A percentile compares a stretch with the other conserved stretches of the same genome.
Evolutionary conservation across 2,888 invertebrate genomes (phyloP).

Genomic region (Harmothoe impar): DNA sequence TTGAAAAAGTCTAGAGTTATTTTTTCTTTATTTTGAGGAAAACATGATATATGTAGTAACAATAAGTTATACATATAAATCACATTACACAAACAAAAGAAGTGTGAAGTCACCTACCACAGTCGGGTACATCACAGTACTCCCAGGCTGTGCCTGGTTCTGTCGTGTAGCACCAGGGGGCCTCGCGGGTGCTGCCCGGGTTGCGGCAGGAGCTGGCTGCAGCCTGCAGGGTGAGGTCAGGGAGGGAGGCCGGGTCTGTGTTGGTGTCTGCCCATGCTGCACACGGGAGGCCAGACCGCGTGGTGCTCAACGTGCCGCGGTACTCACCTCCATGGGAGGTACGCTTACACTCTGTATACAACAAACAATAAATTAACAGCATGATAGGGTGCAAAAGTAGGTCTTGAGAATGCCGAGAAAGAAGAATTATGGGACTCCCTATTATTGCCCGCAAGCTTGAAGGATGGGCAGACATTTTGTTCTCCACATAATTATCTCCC

Average conservation of each 20-base stretch:
- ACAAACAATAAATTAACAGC: too few species aligned
- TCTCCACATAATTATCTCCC: too few species aligned
- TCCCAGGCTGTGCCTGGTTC: constrained; percentile 38
- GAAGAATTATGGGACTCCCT: too few species aligned
- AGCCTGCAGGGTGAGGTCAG: background rate
- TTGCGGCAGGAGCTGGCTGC: constrained; percentile 60
- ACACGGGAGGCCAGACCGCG: constrained; percentile 11
- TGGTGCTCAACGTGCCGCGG: background rate
- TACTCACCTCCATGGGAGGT: background rate
- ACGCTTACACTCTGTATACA: constrained; percentile 9
- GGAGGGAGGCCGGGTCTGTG: background rate
- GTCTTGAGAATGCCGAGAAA: too few species aligned
- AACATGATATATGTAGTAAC: too few species aligned
- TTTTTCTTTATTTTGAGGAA: too few species aligned
- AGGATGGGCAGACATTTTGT: too few species aligned
- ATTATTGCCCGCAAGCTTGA: too few species aligned
- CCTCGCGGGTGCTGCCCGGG: background rate
- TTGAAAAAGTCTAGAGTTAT: too few species aligned
- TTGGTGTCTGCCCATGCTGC: constrained; percentile 28
- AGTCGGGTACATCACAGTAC: constrained; percentile 60
- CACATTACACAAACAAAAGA: too few species aligned
- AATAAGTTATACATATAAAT: too few species aligned
- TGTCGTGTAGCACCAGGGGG: constrained; percentile 64
- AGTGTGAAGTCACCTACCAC: constrained; percentile 45
- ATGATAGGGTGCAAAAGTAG: too few species aligned